phyloP scores from a whole-genome alignment of 2,113 vertebrate species.

The Ciconia boyciana region DNA sequence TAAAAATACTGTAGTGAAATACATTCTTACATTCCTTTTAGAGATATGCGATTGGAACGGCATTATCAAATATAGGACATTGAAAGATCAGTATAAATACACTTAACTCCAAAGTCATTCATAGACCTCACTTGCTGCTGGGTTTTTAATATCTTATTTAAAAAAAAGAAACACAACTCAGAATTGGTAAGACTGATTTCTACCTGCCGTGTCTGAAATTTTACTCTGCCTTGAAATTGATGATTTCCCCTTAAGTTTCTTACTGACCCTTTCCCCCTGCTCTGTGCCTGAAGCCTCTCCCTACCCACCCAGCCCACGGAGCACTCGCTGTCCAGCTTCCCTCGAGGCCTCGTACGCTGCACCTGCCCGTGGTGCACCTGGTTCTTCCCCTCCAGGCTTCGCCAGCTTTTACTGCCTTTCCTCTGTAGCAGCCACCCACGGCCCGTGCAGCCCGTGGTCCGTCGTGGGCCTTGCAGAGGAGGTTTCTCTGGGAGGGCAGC shows the following conservation, averaged over 20 bases:
- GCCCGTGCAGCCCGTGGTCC: background rate
- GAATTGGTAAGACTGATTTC: background rate
- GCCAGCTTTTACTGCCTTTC: background rate
- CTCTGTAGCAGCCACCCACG: background rate
- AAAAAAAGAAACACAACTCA: background rate
- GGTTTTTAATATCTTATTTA: background rate
- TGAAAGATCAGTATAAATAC: background rate
- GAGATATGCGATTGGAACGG: background rate
- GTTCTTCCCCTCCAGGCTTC: background rate
- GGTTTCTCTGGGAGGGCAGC: background rate
- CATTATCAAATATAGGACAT: background rate
- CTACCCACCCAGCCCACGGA: background rate
- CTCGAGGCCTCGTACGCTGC: background rate
- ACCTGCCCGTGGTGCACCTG: background rate
- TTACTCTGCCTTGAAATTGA: background rate
- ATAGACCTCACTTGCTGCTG: background rate
- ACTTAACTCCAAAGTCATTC: background rate
- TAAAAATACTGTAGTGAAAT: background rate
- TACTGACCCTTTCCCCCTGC: background rate
- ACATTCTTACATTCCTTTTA: background rate
- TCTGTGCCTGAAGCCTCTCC: background rate
- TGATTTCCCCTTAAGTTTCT: background rate
- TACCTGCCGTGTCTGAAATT: background rate
- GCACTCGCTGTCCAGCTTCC: background rate
- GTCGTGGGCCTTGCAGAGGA: too few relatives aligned